These are phyloP conservation scores for Pollenia angustigena DNA, from an alignment of 2,888 invertebrate genomes.

Conservation along the genomic window DNA sequence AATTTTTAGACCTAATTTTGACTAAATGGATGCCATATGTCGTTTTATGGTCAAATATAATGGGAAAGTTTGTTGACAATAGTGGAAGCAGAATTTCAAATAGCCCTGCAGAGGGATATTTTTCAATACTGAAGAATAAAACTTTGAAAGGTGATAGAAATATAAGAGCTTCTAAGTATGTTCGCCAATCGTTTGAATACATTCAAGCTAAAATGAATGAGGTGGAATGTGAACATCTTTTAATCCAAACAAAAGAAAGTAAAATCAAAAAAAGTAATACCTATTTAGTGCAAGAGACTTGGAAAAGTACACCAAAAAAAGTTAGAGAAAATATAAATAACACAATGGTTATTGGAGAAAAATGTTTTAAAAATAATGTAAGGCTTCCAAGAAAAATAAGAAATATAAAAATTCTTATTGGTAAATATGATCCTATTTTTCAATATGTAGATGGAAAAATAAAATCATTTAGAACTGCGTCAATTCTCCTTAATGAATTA, in stretches of 20 bases:
- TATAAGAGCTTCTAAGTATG: constrained; percentile 2
- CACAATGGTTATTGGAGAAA: not conserved
- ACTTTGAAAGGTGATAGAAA: not conserved
- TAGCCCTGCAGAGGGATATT: constrained; percentile 19
- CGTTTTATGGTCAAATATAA: constrained; percentile 7
- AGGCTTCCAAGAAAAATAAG: not conserved
- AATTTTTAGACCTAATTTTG: constrained; percentile 3
- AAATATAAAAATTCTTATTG: not conserved
- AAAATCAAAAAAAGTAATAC: not conserved
- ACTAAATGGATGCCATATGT: constrained; percentile 30
- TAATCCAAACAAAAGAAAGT: not conserved
- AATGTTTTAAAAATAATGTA: not conserved
- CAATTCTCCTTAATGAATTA: not conserved
- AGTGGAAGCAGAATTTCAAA: constrained; percentile 18
- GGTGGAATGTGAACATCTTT: not conserved
- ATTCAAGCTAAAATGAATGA: not conserved
- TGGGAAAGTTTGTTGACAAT: constrained; percentile 25
- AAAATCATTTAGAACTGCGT: constrained; percentile 7
- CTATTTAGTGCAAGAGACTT: not conserved
- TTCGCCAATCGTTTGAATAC: not conserved
- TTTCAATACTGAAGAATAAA: constrained; percentile 16
- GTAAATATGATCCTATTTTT: constrained; percentile 14
- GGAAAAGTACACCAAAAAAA: constrained; percentile 13
- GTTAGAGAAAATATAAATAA: not conserved
- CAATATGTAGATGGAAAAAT: not conserved